Evolutionary conservation across 1,140 invertebrate genomes (phyloP).

Genomic region (Penaeus japonicus): DNA sequence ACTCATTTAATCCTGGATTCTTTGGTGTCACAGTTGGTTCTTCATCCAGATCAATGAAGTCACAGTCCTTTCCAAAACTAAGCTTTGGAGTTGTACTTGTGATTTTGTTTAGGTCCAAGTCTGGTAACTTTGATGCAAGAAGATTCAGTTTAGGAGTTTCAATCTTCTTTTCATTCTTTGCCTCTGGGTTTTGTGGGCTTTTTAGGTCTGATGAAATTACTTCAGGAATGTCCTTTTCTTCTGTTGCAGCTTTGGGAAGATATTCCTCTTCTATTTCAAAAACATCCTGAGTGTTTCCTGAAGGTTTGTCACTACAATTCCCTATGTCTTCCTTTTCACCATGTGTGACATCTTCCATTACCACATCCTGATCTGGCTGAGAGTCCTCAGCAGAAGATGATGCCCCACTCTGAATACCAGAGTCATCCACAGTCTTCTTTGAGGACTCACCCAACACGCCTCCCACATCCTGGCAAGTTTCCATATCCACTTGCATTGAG

Average conservation of each 20-base stretch:
- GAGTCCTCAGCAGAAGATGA: not conserved
- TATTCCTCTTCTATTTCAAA: not conserved
- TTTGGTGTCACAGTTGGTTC: conserved; percentile 30
- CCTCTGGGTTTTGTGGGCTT: not conserved
- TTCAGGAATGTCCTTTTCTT: not conserved
- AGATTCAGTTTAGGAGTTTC: conserved; percentile 36
- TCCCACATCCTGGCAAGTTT: no score
- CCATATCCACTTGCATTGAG: no score
- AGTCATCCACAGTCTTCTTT: not conserved
- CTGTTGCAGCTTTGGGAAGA: not conserved
- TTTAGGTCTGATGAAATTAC: not conserved
- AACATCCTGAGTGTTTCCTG: no score
- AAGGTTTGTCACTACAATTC: not conserved
- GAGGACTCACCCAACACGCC: no score
- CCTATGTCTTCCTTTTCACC: not conserved
- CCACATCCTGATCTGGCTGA: not conserved
- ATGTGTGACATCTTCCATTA: not conserved
- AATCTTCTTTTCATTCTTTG: not conserved
- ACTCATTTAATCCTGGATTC: conserved; percentile 57
- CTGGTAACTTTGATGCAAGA: conserved; percentile 15
- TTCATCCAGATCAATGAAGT: conserved; percentile 52
- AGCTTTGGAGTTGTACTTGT: conserved; percentile 40
- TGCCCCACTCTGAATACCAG: not conserved
- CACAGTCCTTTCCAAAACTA: conserved; percentile 20
- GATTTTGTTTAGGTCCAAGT: conserved; percentile 26